These are phyloP conservation scores for Eubasilissa splendida DNA, from an alignment of 2,888 invertebrate species.

Conservation along the genomic window DNA sequence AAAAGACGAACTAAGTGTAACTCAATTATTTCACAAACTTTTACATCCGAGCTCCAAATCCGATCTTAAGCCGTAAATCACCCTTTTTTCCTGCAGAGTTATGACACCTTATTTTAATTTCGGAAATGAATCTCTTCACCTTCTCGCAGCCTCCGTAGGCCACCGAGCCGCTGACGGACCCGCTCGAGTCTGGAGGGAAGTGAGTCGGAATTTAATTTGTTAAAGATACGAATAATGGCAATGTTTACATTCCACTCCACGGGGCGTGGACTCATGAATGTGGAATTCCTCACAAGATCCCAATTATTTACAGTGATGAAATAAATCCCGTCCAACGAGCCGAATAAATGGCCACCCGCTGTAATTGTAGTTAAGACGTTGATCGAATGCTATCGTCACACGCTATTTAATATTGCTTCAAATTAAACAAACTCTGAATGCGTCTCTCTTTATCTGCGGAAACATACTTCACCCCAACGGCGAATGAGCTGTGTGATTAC, in stretches of 20 bases:
- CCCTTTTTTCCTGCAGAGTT: slow-evolving; percentile 45
- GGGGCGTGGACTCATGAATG: slow-evolving; percentile 33
- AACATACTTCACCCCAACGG: slow-evolving; percentile 17
- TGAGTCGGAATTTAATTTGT: slow-evolving; percentile 58
- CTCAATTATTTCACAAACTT: slow-evolving; percentile 30
- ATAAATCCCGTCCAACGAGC: slow-evolving; percentile 58
- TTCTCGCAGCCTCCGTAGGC: slow-evolving; percentile 37
- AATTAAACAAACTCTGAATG: slow-evolving; percentile 48
- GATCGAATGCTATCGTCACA: slow-evolving; percentile 57
- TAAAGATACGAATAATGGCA: slow-evolving; percentile 58
- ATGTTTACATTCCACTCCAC: slow-evolving; percentile 57
- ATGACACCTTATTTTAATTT: slow-evolving; percentile 58
- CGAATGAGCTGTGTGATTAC: slow-evolving; percentile 2
- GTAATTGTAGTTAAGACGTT: slow-evolving; percentile 58
- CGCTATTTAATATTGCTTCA: slow-evolving; percentile 56
- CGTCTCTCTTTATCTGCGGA: slow-evolving; percentile 18
- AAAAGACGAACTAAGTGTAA: slow-evolving; percentile 12
- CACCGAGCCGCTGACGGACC: slow-evolving; percentile 41
- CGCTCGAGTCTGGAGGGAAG: slow-evolving; percentile 41
- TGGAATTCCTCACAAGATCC: slow-evolving; percentile 48
- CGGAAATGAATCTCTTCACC: slow-evolving; percentile 56
- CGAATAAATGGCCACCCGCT: slow-evolving; percentile 56
- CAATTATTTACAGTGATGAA: slow-evolving; percentile 57
- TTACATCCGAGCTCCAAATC: slow-evolving; percentile 40
- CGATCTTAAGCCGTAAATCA: slow-evolving; percentile 33